A percentile compares a stretch with the other conserved stretches of the same genome.
phyloP scores from a whole-genome alignment of 2,888 invertebrate species.

The Drosophila neonasuta region DNA sequence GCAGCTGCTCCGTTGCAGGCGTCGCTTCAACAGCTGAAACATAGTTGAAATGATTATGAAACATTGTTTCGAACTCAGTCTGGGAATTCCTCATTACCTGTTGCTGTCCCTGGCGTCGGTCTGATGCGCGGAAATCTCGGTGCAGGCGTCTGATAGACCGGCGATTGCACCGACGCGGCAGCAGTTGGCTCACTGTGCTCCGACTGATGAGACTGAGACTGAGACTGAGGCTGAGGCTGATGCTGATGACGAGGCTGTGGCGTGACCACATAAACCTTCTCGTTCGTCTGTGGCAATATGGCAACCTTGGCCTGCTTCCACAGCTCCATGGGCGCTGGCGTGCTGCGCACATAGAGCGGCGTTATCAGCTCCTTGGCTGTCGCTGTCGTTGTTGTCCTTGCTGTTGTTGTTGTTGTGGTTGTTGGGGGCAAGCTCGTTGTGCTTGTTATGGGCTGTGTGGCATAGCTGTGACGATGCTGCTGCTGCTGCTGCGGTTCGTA shows the following conservation, averaged over 20 bases:
- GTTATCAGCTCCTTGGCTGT: slow-evolving; percentile 56
- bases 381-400: slow-evolving; percentile 78
- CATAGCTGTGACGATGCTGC: slow-evolving; percentile 27
- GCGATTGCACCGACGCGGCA: slow-evolving; percentile 47
- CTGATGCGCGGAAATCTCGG: slow-evolving; percentile 83
- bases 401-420: slow-evolving; percentile 81
- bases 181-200: slow-evolving; percentile 40
- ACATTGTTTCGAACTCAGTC: no score
- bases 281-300: slow-evolving; percentile 89
- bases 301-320: slow-evolving; percentile 88
- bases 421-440: slow-evolving; percentile 54
- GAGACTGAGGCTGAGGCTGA: slow-evolving; percentile 16
- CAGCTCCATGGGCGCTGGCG: slow-evolving; percentile 69
- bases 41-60: background rate
- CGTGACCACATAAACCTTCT: slow-evolving; percentile 92
- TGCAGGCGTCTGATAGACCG: slow-evolving; percentile 60
- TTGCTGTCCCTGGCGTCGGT: slow-evolving; percentile 83
- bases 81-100: slow-evolving; percentile 48
- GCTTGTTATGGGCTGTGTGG: slow-evolving; percentile 32
- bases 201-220: background rate
- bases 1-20: slow-evolving; percentile 48
- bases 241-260: slow-evolving; percentile 84
- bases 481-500: slow-evolving; percentile 54
- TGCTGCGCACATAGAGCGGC: slow-evolving; percentile 66
- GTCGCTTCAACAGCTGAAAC: slow-evolving; percentile 39